A percentile compares a stretch with the other conserved stretches of the same genome.
Evolutionary conservation across 2,888 invertebrate species (phyloP).

Genomic region (Trachelus tabidus): DNA sequence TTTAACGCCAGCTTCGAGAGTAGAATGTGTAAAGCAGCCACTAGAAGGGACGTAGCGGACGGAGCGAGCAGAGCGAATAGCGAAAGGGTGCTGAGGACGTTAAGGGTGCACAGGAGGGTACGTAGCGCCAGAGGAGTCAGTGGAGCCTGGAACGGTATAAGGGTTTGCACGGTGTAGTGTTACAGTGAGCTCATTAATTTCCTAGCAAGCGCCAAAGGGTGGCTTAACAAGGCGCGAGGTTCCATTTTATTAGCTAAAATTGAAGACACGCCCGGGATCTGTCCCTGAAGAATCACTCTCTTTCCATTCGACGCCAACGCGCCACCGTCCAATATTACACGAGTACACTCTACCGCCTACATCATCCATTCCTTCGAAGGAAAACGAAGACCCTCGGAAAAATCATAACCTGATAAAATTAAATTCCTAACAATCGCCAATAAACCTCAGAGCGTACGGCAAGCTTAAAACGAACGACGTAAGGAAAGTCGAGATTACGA

Average conservation of each 20-base stretch:
- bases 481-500: background rate
- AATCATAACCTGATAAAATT: too few species aligned
- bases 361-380: too few species aligned
- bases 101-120: background rate
- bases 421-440: too few species aligned
- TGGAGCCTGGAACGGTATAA: slow-evolving; percentile 45
- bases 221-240: slow-evolving; percentile 58
- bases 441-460: background rate
- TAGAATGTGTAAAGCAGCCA: slow-evolving; percentile 49
- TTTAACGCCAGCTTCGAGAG: slow-evolving; percentile 59
- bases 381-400: too few species aligned
- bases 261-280: slow-evolving; percentile 36
- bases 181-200: slow-evolving; percentile 65
- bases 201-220: slow-evolving; percentile 58
- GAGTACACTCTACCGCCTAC: too few species aligned
- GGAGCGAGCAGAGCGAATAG: slow-evolving; percentile 29
- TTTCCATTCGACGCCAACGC: too few species aligned
- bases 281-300: too few species aligned
- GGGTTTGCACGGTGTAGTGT: slow-evolving; percentile 59
- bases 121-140: background rate
- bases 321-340: too few species aligned
- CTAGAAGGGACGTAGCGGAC: slow-evolving; percentile 11
- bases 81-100: too few species aligned
- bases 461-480: background rate
- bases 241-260: slow-evolving; percentile 60